These are phyloP conservation scores for Seira sanloemensis DNA, from an alignment of 2,888 invertebrate species.

Conservation along the genomic window DNA sequence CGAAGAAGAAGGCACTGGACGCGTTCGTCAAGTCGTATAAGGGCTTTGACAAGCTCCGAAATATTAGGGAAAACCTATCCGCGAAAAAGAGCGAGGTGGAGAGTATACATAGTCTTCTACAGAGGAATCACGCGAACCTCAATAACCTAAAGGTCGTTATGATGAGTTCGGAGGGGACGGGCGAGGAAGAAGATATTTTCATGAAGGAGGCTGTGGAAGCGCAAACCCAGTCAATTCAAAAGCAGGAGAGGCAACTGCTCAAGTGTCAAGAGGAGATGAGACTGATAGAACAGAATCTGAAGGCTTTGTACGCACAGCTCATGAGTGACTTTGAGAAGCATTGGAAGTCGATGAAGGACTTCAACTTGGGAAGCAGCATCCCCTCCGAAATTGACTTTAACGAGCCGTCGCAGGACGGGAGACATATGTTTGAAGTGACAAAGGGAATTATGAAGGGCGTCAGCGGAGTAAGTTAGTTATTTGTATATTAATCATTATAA, in stretches of 20 bases:
- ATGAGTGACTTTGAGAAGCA: slow-evolving; percentile 79
- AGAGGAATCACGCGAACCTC: slow-evolving; percentile 38
- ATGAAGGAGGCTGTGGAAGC: slow-evolving; percentile 35
- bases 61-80: slow-evolving; percentile 37
- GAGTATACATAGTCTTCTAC: slow-evolving; percentile 52
- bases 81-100: slow-evolving; percentile 61
- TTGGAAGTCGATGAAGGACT: slow-evolving; percentile 66
- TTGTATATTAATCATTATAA: not conserved
- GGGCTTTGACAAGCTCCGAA: slow-evolving; percentile 52
- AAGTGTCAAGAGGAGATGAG: slow-evolving; percentile 49
- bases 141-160: slow-evolving; percentile 43
- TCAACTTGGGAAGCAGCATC: not conserved
- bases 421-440: slow-evolving; percentile 31
- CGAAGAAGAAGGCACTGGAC: slow-evolving; percentile 65
- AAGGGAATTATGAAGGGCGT: slow-evolving; percentile 52
- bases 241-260: slow-evolving; percentile 61
- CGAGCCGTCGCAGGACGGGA: not conserved
- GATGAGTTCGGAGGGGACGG: slow-evolving; percentile 29
- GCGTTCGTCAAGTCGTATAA: slow-evolving; percentile 64
- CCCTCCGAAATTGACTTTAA: not conserved
- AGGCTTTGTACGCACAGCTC: slow-evolving; percentile 81
- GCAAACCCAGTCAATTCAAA: slow-evolving; percentile 58
- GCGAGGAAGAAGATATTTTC: slow-evolving; percentile 32
- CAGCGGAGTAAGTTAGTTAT: slow-evolving; percentile 29
- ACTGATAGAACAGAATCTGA: slow-evolving; percentile 50